Percentiles rank a stretch among this genome's conserved stretches.
These are phyloP conservation scores for Pristionchus exspectatus DNA, from an alignment of 2,888 invertebrate genomes.

Conservation along the genomic window DNA sequence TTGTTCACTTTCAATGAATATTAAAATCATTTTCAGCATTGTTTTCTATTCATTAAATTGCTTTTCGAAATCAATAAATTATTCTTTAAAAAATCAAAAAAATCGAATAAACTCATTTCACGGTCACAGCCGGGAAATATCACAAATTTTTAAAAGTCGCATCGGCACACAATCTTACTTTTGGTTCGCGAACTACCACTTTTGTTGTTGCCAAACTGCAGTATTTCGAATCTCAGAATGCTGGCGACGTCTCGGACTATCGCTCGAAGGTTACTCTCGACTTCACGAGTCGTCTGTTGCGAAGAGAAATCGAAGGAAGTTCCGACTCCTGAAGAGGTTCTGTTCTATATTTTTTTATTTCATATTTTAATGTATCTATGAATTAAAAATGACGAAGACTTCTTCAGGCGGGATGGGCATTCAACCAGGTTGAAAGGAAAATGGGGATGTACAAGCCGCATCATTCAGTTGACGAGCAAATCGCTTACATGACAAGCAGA, in stretches of 20 bases:
- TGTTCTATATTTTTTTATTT: neutral
- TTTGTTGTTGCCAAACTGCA: neutral
- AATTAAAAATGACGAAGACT: neutral
- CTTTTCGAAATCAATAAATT: neutral
- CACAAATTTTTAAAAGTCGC: neutral
- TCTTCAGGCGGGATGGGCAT: constrained; percentile 70
- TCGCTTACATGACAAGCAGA: constrained; percentile 76
- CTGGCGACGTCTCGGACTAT: constrained; percentile 47
- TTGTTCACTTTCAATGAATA: neutral
- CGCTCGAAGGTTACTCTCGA: constrained; percentile 58
- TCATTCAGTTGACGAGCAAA: constrained; percentile 75
- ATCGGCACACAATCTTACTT: neutral
- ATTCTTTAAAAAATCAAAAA: neutral
- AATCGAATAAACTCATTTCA: neutral
- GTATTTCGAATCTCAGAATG: neutral
- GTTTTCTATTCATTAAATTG: neutral
- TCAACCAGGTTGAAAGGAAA: constrained; percentile 75
- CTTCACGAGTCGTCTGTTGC: constrained; percentile 60
- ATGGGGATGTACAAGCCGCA: constrained; percentile 75
- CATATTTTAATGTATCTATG: neutral
- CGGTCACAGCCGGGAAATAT: neutral
- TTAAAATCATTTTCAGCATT: neutral
- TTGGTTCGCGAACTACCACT: neutral
- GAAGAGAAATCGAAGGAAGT: constrained; percentile 61
- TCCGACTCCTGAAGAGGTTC: constrained; percentile 64